Evolutionary conservation across 2,888 invertebrate species (phyloP), one percentile per base, ranked within the genome.

Genomic region (Lingula anatina): DNA sequence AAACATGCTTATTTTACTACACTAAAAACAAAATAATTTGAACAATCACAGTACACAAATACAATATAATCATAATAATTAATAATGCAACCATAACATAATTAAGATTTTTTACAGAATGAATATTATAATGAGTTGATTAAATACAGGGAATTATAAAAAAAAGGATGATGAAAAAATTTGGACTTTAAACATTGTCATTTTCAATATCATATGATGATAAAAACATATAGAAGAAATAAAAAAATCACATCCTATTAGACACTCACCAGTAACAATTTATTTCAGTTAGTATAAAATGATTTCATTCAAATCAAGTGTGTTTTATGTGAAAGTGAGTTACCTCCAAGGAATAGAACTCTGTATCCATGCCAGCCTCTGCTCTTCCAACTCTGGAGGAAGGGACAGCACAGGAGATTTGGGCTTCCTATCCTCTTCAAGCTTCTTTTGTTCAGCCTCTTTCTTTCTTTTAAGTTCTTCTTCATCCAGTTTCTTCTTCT

Each of bases 271-370:
- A 23, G 3, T 15, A 15, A 26, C 18, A 23, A 9, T 4, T 36
- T 15, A n/a, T n/a, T n/a, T n/a, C n/a, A n/a, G n/a, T n/a, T n/a
- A n/a, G n/a, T n/a, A n/a, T n/a, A n/a, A n/a, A n/a, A n/a, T n/a
- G n/a, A n/a, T n/a, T n/a, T n/a, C n/a, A n/a, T n/a, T n/a, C n/a
- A n/a, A n/a, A n/a, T n/a, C n/a, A n/a, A n/a, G n/a, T n/a, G n/a
- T n/a, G n/a, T n/a, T n/a, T n/a, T n/a, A n/a, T n/a, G n/a, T n/a
- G n/a, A n/a, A n/a, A n/a, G n/a, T n/a, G 7, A 26, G 46, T 48
- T 55, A 73, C 72, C 71, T 71, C 72, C 72, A 73, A 1, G 70
- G 65, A 2, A 58, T 47, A 55, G 71, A 71, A 12, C 60, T 55
- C 46, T 70, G 62, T 39, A 73, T 71, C 65, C 71, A 73, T 2